Base-by-base conservation (phyloP, 2,888 invertebrate genomes). In the Brachypalpus laphriformis region DNA sequence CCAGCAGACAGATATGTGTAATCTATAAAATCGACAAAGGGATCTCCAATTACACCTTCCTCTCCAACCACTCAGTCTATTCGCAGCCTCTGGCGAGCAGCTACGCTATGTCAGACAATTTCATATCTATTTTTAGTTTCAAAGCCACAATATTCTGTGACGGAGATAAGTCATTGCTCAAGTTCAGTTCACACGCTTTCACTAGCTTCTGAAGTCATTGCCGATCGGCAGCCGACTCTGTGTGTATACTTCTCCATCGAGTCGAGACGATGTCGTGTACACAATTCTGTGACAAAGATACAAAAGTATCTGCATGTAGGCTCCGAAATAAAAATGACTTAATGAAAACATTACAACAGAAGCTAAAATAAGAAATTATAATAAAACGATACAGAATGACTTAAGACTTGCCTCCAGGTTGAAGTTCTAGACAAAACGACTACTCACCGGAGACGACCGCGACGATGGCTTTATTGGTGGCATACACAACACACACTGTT, bases 171-270 rank as follows among this genome's bases (percentile, higher is more conserved):
- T 76, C 78, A 82, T 87, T 87, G 81, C 88, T 89, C 89, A 89
- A 89, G 89, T 90, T 90, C 88, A 90, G 90, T 91, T 91, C 91
- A 90, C 91, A 91, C 91, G 91, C 91, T 91, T 91, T 91, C 91
- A 91, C 90, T 91, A 88, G 87, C 88, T 88, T 83, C 82, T 77
- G 82, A 72, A 66, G 82, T 74, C 82, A 72, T 76, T 65, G 76
- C 56, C 76, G 25, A 37, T 63, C 31, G 49, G 34, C 16, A n/a
- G n/a, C n/a, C n/a, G n/a, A n/a, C 25, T 37, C 8, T 2, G 11
- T 47, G 49, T 59, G 18, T 56, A 22, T 47, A 20, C 45, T 14
- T 9, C 61, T 11, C 18, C 71, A 57, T 57, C 51, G 28, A n/a
- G n/a, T n/a, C n/a, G n/a, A n/a, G n/a, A n/a, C 11, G 7, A 4